Evolutionary conservation across 2,113 vertebrate species (phyloP).

Genomic region (Gadus chalcogrammus): DNA sequence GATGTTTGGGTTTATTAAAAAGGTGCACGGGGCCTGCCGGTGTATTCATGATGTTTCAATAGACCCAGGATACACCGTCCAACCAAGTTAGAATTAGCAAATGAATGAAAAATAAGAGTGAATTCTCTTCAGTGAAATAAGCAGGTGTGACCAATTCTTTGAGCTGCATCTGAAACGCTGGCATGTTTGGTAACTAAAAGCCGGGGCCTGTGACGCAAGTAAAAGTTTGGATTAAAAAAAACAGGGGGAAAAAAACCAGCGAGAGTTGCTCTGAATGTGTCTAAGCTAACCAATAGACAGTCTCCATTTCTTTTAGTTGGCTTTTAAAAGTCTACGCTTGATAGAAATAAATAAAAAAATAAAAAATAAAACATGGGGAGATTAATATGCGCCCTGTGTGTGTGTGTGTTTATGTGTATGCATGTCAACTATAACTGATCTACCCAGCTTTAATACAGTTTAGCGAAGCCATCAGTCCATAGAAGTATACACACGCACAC

Average conservation of each 20-base stretch:
- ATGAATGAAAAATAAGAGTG: slow-evolving; percentile 60
- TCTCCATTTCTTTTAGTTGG: slow-evolving; percentile 56
- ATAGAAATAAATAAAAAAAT: slow-evolving; percentile 34
- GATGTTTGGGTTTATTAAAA: slow-evolving; percentile 41
- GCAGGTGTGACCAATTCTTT: slow-evolving; percentile 71
- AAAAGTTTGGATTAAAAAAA: slow-evolving; percentile 51
- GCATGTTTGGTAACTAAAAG: slow-evolving; percentile 57
- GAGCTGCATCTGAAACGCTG: slow-evolving; percentile 65
- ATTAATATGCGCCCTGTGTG: slow-evolving; percentile 38
- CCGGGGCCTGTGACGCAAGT: slow-evolving; percentile 51
- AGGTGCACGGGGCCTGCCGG: slow-evolving; percentile 41
- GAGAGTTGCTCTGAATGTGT: slow-evolving; percentile 36
- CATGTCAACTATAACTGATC: slow-evolving; percentile 48
- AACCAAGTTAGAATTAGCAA: slow-evolving; percentile 66
- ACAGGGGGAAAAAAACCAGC: slow-evolving; percentile 8
- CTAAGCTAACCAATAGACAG: slow-evolving; percentile 51
- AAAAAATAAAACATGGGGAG: slow-evolving; percentile 21
- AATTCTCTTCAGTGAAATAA: slow-evolving; percentile 58
- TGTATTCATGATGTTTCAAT: slow-evolving; percentile 62
- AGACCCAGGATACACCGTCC: slow-evolving; percentile 50
- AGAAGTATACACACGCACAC: slow-evolving; percentile 2
- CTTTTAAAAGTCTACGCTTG: slow-evolving; percentile 59
- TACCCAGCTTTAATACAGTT: slow-evolving; percentile 48
- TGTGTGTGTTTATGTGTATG: slow-evolving; percentile 21
- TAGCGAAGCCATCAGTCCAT: slow-evolving; percentile 51